Base-by-base conservation (phyloP, 2,113 vertebrate species). In the Orthonyx spaldingii region DNA sequence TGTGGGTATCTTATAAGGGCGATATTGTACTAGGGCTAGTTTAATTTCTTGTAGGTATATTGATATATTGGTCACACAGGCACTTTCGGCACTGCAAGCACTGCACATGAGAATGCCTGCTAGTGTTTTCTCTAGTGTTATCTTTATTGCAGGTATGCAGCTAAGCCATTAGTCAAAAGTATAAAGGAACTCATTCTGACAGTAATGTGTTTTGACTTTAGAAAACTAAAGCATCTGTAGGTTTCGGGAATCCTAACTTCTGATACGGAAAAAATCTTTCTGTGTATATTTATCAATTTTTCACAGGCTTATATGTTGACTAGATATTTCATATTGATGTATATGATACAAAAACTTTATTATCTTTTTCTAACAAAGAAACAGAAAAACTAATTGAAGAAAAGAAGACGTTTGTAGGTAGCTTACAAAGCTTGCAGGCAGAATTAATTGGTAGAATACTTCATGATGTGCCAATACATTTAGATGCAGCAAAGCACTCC, bases 301-400 rank as follows among this genome's bases (percentile, higher is more conserved):
- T 87, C 63, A 53, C 44, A 69, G 19, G 28, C 33, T 69, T 53
- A 18, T n/a, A 44, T 53, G 23, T 78, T 78, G 46, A 39, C 33
- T 60, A 69, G 39, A 13, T 69, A 46, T 33, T 69, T 86, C 28
- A 59, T 30, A 77, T 74, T 89, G 39, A 69, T 63, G 10, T 18
- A 33, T 42, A 46, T 21, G 30, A 61, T 84, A 81, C 10, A 69
- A 88, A 86, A 84, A 16, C 7, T 80, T 76, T 47, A 13, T 57
- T 80, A 39, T 32, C 9, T 68, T 84, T 90, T 89, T 66, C 49
- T 71, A 91, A 56, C 9, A 72, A 78, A 52, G 91, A 90, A 82
- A 66, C 10, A 85, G 79, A 63, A 92, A 82, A 82, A 52, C 2
- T 77, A 84, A 87, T 70, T 75, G 65, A 89, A 94, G 33, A 27